A percentile compares a stretch with the other conserved stretches of the same genome.
phyloP scores from a whole-genome alignment of 2,797 vertebrate species.

The Pseudocheirus occidentalis region DNA sequence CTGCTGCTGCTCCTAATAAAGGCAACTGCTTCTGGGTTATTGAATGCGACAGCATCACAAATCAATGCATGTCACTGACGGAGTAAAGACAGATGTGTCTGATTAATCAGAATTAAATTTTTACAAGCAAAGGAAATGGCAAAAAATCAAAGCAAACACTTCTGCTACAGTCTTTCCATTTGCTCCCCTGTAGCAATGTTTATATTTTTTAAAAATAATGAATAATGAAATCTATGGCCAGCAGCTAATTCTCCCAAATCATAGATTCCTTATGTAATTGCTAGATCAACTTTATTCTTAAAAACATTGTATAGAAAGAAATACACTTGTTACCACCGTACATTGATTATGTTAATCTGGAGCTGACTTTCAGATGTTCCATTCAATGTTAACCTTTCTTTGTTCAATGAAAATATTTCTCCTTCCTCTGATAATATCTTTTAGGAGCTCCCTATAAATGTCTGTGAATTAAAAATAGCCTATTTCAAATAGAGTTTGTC shows the following conservation, averaged over 20 bases:
- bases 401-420: constrained; percentile 30
- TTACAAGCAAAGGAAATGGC: constrained; percentile 81
- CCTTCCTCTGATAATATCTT: constrained; percentile 8
- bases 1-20: constrained; percentile 80
- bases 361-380: constrained; percentile 7
- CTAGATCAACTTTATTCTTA: constrained; percentile 1
- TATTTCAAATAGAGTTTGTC: not conserved
- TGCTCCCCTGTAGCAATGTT: constrained; percentile 65
- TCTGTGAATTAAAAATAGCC: constrained; percentile 30
- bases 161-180: constrained; percentile 40
- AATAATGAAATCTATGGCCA: not conserved
- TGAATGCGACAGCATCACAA: constrained; percentile 83
- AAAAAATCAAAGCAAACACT: constrained; percentile 85
- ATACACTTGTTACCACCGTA: not conserved
- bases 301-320: constrained; percentile 29
- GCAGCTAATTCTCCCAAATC: constrained; percentile 17
- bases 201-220: constrained; percentile 48
- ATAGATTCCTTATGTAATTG: constrained; percentile 4
- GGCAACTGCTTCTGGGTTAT: constrained; percentile 79
- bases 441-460: not conserved
- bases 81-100: constrained; percentile 85
- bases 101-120: constrained; percentile 87
- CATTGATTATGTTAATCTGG: constrained; percentile 26
- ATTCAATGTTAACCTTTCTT: constrained; percentile 14
- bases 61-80: constrained; percentile 84